Evolutionary conservation across 2,888 invertebrate genomes (phyloP), one percentile per base, ranked within the genome.

Genomic region (Lasioglossum malachurum): DNA sequence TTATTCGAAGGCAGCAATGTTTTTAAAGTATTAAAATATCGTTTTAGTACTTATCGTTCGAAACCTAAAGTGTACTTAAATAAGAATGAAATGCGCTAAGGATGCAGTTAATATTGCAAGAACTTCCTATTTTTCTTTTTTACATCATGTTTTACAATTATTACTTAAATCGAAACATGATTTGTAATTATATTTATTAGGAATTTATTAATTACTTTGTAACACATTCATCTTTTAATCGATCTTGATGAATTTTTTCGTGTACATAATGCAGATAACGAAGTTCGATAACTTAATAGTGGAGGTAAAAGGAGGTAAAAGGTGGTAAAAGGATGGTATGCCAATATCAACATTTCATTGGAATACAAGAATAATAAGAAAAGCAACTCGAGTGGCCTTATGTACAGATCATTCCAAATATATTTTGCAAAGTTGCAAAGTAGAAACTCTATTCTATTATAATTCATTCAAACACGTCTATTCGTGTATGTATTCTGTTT

Each of bases 201-300:
- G 31, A 53, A 73, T 78, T 83, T 76, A 74, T 81, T 78, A 46
- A 35, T 67, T 44, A 53, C 64, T 77, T 82, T 78, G 60, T 78
- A 84, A 53, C 67, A 73, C 19, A 82, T 80, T 82, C 53, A 84
- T 82, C 71, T 71, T 77, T 69, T 35, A 67, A 80, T 71, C 53
- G 31, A 81, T 76, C 81, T 84, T 64, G 60, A 83, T 85, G 44
- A 90, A 87, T 88, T 89, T 83, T 64, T 84, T 86, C 90, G 84
- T 93, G 92, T 93, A 93, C 89, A 94, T 93, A 93, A 92, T 89
- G 86, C 83, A 92, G 83, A 88, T 87, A 88, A 90, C 87, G 86
- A 88, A 90, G 86, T 90, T 91, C 87, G 89, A 41, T 91, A 91
- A 90, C 78, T 90, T 92, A 92, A 91, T 89, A 78, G 64, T 88